Percentiles rank a stretch among this genome's conserved stretches.
Conservation (phyloP, 2,888 invertebrate genomes). For the Heteropelma amictum region DNA sequence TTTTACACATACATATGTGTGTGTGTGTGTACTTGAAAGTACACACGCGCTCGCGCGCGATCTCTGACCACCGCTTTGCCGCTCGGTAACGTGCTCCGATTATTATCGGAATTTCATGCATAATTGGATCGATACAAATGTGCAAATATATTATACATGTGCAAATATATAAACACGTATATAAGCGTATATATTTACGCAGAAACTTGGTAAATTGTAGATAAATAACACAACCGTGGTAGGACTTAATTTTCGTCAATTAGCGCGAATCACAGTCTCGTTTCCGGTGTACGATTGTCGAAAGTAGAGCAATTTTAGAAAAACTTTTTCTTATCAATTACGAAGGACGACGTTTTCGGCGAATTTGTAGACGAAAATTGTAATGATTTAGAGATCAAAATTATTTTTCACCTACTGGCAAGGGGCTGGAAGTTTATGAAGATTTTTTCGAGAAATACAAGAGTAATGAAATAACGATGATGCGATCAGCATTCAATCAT, state of each 20-base stretch:
- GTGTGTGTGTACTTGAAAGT: conserved; percentile 17
- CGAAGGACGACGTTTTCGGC: background rate
- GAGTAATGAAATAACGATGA: too few relatives aligned
- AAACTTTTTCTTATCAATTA: background rate
- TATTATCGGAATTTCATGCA: conserved; percentile 52
- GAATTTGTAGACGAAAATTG: background rate
- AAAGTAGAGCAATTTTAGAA: too few relatives aligned
- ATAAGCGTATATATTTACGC: background rate
- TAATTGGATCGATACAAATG: conserved; percentile 50
- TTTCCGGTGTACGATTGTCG: conserved; percentile 18
- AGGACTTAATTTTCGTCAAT: conserved; percentile 50
- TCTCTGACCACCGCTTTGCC: conserved; percentile 40
- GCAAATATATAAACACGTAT: background rate
- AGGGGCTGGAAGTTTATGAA: too few relatives aligned
- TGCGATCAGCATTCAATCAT: too few relatives aligned
- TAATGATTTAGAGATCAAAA: too few relatives aligned
- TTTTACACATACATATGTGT: background rate
- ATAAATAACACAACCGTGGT: background rate
- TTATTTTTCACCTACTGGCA: too few relatives aligned
- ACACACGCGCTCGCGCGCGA: conserved; percentile 49
- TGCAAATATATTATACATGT: conserved; percentile 9
- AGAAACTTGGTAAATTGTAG: conserved; percentile 1
- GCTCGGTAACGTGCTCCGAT: conserved; percentile 31
- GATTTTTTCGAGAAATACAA: too few relatives aligned
- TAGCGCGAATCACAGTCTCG: conserved; percentile 31